A percentile compares a stretch with the other conserved stretches of the same genome.
phyloP scores from a whole-genome alignment of 2,888 invertebrate genomes.

The Epirrita christyi region DNA sequence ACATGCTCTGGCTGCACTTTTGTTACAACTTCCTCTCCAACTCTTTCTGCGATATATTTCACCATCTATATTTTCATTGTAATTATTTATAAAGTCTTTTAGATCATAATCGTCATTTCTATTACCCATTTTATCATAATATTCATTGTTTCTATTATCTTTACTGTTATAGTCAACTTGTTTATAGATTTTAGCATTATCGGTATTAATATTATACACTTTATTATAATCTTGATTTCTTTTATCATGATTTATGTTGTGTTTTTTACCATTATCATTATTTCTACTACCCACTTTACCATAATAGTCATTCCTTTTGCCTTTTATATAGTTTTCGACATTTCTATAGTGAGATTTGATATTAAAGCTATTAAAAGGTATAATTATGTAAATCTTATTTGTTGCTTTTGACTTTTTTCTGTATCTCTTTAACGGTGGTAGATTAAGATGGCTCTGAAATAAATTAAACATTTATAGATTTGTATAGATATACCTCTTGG shows the following conservation, averaged over 20 bases:
- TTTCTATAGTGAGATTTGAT: neutral
- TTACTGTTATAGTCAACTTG: no score
- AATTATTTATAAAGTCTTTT: neutral
- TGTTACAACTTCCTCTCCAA: slow-evolving; percentile 31
- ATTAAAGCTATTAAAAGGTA: slow-evolving; percentile 12
- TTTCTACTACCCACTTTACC: neutral
- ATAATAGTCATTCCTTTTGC: neutral
- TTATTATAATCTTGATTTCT: no score
- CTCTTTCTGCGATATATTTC: slow-evolving; percentile 26
- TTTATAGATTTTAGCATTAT: no score
- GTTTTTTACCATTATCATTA: no score
- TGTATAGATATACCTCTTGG: no score
- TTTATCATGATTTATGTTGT: no score
- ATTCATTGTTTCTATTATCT: no score
- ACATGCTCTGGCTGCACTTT: slow-evolving; percentile 23
- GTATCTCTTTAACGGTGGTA: slow-evolving; percentile 6
- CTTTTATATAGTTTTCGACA: no score
- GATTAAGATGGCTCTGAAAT: slow-evolving; percentile 12
- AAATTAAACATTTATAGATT: no score
- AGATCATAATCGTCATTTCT: slow-evolving; percentile 3
- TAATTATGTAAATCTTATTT: slow-evolving; percentile 10
- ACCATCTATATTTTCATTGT: neutral
- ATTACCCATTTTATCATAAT: neutral
- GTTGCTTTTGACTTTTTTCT: slow-evolving; percentile 2
- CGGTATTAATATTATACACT: no score